phyloP scores from a whole-genome alignment of 2,888 invertebrate species.

The Pocota personata region DNA sequence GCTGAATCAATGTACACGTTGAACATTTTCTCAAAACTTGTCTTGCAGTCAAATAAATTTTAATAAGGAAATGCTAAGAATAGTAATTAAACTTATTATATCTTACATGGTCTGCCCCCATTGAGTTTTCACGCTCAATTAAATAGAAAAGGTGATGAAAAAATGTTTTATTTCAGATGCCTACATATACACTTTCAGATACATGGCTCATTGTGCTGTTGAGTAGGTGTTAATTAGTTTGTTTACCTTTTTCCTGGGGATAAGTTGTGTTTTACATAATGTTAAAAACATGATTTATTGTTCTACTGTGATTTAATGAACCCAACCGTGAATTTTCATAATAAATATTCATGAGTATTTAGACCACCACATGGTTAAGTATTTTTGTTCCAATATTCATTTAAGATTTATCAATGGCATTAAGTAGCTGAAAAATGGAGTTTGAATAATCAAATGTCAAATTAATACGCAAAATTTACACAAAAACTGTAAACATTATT shows the following conservation, averaged over 20 bases:
- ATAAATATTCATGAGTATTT: conserved; percentile 20
- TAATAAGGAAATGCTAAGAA: neutral
- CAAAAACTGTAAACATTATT: neutral
- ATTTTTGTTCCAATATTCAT: neutral
- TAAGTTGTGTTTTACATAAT: neutral
- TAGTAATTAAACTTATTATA: neutral
- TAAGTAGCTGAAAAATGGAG: neutral
- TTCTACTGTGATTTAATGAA: conserved; percentile 14
- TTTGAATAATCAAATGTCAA: neutral
- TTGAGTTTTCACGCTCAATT: conserved; percentile 12
- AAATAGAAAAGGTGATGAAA: neutral
- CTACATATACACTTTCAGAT: neutral
- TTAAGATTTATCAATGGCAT: neutral
- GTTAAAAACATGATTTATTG: conserved; percentile 16
- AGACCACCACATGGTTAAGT: neutral
- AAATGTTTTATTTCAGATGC: neutral
- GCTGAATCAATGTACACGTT: neutral
- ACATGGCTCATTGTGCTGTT: conserved; percentile 4
- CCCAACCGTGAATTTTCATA: neutral
- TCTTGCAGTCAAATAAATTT: neutral
- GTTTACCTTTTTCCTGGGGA: neutral
- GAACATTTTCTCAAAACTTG: neutral
- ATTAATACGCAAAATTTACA: too few relatives aligned
- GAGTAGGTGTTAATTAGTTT: conserved; percentile 8
- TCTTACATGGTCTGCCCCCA: neutral